A percentile compares a stretch with the other conserved stretches of the same genome.
Conservation (phyloP, 2,888 invertebrate species). For the Tipula confusa region DNA sequence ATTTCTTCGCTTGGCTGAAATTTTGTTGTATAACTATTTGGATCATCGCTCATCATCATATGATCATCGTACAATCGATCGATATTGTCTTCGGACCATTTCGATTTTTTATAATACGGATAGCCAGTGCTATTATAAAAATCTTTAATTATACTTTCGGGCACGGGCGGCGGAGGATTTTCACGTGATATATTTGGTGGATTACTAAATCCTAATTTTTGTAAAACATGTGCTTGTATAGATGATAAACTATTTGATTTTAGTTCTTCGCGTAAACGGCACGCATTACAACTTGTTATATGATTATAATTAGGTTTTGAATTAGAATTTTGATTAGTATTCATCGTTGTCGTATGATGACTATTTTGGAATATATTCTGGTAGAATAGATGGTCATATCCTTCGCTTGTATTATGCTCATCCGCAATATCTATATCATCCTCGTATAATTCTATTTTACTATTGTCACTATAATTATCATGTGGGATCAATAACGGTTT, state of each 20-base stretch:
- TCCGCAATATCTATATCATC: not conserved
- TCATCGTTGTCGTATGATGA: not conserved
- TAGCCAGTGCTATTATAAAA: conserved; percentile 40
- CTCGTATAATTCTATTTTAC: not conserved
- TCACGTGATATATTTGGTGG: conserved; percentile 58
- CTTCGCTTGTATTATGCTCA: not conserved
- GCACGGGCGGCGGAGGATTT: conserved; percentile 54
- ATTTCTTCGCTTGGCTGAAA: conserved; percentile 27
- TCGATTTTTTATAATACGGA: not conserved
- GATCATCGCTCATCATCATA: conserved; percentile 38
- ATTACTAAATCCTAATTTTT: conserved; percentile 58
- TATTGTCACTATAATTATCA: not conserved
- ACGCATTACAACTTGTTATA: conserved; percentile 52
- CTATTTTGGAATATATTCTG: not conserved
- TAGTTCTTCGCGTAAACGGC: conserved; percentile 56
- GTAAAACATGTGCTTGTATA: conserved; percentile 61
- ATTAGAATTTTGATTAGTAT: not conserved
- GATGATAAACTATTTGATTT: conserved; percentile 59
- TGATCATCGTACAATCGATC: not conserved
- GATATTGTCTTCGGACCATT: not conserved
- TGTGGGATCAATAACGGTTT: not conserved
- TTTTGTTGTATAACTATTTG: conserved; percentile 34
- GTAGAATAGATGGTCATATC: not conserved
- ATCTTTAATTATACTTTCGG: conserved; percentile 53
- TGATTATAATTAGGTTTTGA: not conserved